These are phyloP conservation scores for Scaptomyza flava DNA, from an alignment of 2,888 invertebrate genomes.

Conservation along the genomic window DNA sequence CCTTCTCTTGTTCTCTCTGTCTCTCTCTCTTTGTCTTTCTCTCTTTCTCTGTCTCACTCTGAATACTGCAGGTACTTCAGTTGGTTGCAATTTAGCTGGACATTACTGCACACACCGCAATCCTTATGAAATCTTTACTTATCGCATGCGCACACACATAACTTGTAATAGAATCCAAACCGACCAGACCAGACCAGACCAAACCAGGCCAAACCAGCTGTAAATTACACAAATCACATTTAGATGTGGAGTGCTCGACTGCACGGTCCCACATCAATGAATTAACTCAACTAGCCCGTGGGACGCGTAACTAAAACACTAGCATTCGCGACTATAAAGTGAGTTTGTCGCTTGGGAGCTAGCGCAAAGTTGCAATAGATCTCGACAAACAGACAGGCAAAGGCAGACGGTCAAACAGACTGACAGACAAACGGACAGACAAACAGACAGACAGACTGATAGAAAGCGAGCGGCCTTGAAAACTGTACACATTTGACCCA, in stretches of 20 bases:
- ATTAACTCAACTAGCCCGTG: slow-evolving; percentile 38
- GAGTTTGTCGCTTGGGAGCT: slow-evolving; percentile 42
- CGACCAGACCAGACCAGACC: background rate
- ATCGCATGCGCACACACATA: slow-evolving; percentile 2
- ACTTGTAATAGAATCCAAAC: slow-evolving; percentile 26
- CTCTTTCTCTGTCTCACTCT: background rate
- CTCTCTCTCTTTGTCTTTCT: background rate
- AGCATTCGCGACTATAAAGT: slow-evolving; percentile 16
- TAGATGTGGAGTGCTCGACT: slow-evolving; percentile 25
- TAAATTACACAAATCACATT: slow-evolving; percentile 59
- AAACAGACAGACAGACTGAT: background rate
- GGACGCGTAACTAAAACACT: slow-evolving; percentile 41
- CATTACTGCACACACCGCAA: background rate
- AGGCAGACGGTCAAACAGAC: background rate
- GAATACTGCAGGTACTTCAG: background rate
- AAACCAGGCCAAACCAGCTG: background rate
- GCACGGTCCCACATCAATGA: slow-evolving; percentile 53
- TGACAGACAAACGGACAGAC: background rate
- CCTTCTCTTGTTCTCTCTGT: background rate
- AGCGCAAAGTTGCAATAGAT: slow-evolving; percentile 56
- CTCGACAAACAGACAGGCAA: slow-evolving; percentile 1
- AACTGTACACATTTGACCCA: slow-evolving; percentile 38
- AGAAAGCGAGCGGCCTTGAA: slow-evolving; percentile 48
- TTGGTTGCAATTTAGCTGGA: background rate
- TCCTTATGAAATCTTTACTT: slow-evolving; percentile 1